These are phyloP conservation scores for Vombatus ursinus DNA, from an alignment of 2,113 vertebrate genomes.

Conservation along the genomic window DNA sequence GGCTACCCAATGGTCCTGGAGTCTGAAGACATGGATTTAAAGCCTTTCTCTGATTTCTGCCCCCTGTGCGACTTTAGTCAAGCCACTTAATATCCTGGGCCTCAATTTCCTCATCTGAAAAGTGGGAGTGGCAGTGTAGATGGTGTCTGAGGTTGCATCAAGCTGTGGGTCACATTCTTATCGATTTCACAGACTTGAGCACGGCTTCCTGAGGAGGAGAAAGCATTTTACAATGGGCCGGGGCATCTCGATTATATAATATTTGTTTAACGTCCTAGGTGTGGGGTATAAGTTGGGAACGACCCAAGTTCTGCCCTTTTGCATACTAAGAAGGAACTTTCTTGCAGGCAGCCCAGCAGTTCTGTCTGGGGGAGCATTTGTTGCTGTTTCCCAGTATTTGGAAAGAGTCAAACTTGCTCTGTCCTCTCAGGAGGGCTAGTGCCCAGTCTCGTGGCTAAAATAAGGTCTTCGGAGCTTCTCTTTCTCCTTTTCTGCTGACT, in stretches of 20 bases:
- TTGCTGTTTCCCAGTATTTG: conserved; percentile 49
- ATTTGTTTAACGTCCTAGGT: conserved; percentile 42
- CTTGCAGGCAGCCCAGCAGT: conserved; percentile 41
- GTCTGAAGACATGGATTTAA: neutral
- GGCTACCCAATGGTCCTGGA: neutral
- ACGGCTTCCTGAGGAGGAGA: neutral
- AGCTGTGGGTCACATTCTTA: neutral
- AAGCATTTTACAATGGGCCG: conserved; percentile 5
- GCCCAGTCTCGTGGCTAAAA: conserved; percentile 23
- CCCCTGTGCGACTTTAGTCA: conserved; percentile 37
- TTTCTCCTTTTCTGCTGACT: conserved; percentile 68
- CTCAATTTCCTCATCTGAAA: conserved; percentile 19
- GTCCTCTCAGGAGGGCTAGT: conserved; percentile 9
- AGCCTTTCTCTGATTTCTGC: neutral
- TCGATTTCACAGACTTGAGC: conserved; percentile 10
- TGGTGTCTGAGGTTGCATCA: neutral
- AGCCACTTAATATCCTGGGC: conserved; percentile 11
- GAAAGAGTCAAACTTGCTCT: conserved; percentile 20
- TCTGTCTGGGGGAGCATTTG: neutral
- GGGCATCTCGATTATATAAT: conserved; percentile 43
- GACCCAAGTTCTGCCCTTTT: conserved; percentile 37
- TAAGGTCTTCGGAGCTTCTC: conserved; percentile 8
- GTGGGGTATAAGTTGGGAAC: conserved; percentile 40
- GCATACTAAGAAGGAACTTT: conserved; percentile 30
- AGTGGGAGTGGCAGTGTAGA: neutral